Conservation (phyloP, 2,113 vertebrate species). For the Acrocephalus kingi region DNA sequence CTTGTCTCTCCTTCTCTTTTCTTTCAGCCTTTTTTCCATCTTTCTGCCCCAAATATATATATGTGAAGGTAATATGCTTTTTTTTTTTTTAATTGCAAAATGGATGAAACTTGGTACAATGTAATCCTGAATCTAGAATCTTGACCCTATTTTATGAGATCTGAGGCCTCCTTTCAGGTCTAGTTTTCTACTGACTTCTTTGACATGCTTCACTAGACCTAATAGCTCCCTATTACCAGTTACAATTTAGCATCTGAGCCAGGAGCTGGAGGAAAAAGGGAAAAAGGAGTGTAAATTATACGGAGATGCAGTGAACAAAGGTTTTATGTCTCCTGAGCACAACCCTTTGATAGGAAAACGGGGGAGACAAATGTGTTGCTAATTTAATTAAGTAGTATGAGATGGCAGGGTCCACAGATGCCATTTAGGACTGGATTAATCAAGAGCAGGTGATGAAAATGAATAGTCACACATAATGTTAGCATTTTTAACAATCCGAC, state of each 20-base stretch:
- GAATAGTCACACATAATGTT: constrained; percentile 79
- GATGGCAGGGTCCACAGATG: constrained; percentile 77
- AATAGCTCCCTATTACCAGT: constrained; percentile 80
- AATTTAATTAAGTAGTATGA: constrained; percentile 86
- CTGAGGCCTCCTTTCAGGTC: constrained; percentile 48
- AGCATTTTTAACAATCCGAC: constrained; percentile 76
- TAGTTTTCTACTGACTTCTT: constrained; percentile 67
- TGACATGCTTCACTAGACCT: constrained; percentile 75
- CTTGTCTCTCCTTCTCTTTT: neutral
- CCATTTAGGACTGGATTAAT: constrained; percentile 79
- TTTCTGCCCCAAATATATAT: neutral
- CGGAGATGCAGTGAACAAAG: constrained; percentile 76
- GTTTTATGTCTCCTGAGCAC: constrained; percentile 81
- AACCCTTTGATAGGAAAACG: constrained; percentile 80
- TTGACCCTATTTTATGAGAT: constrained; percentile 62
- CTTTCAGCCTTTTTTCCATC: neutral
- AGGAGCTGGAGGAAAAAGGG: constrained; percentile 70
- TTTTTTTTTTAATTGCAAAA: neutral
- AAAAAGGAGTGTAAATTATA: constrained; percentile 78
- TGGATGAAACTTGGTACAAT: constrained; percentile 56
- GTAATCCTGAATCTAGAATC: constrained; percentile 51
- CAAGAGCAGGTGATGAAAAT: constrained; percentile 81
- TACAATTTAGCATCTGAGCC: constrained; percentile 80
- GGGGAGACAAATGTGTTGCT: constrained; percentile 83
- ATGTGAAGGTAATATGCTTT: neutral